Conservation (phyloP, 2,113 vertebrate genomes). For the Choloepus hoffmanni region DNA sequence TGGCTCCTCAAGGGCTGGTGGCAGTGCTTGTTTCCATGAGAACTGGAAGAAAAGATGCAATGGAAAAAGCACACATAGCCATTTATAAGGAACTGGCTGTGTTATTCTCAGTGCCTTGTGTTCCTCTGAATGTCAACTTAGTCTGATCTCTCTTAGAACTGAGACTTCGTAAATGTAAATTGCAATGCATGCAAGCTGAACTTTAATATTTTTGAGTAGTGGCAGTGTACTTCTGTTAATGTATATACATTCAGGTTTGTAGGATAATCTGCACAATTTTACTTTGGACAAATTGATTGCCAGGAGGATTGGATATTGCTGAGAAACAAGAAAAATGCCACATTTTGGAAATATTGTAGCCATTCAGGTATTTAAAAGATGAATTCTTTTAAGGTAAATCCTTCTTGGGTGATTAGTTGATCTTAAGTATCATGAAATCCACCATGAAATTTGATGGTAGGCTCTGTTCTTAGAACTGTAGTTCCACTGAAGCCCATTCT, state of each 20-base stretch:
- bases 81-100: constrained; percentile 59
- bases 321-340: neutral
- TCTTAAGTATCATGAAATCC: neutral
- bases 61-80: constrained; percentile 76
- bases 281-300: neutral
- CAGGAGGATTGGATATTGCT: neutral
- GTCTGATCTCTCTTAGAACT: neutral
- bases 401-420: neutral
- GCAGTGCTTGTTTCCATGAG: constrained; percentile 75
- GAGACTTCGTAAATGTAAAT: neutral
- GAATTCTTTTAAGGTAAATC: constrained; percentile 27
- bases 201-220: neutral
- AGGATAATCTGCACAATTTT: neutral
- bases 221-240: neutral
- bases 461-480: constrained; percentile 6
- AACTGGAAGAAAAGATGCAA: constrained; percentile 75
- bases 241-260: neutral
- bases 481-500: constrained; percentile 19
- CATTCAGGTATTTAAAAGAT: neutral
- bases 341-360: neutral
- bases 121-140: constrained; percentile 42
- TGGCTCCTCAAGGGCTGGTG: constrained; percentile 60
- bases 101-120: constrained; percentile 29
- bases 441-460: constrained; percentile 37
- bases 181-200: neutral